A percentile compares a stretch with the other conserved stretches of the same genome.
These are phyloP conservation scores for Spatulosminthurus flaviceps DNA, from an alignment of 2,888 invertebrate species.

Conservation along the genomic window DNA sequence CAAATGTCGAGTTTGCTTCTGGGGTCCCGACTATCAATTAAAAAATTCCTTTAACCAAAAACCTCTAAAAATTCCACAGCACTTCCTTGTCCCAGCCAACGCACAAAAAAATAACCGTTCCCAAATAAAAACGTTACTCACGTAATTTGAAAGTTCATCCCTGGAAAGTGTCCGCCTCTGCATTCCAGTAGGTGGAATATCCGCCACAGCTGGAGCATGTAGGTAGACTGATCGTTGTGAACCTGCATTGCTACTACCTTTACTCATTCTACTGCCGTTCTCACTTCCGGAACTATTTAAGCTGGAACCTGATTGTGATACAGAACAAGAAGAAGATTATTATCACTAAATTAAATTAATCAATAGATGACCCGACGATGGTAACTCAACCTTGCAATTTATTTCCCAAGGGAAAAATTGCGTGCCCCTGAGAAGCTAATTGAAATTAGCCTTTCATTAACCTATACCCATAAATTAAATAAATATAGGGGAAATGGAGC, in stretches of 20 bases:
- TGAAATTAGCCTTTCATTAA: neutral
- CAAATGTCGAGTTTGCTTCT: conserved; percentile 53
- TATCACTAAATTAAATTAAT: too few species aligned
- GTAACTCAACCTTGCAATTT: too few species aligned
- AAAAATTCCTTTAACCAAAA: neutral
- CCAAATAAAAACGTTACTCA: conserved; percentile 33
- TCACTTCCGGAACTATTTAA: conserved; percentile 58
- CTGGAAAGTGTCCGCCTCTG: conserved; percentile 50
- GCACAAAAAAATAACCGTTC: too few species aligned
- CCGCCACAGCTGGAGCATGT: conserved; percentile 64
- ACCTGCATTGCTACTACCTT: conserved; percentile 47
- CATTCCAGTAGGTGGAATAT: conserved; percentile 61
- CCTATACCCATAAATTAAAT: too few species aligned
- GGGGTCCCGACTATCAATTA: conserved; percentile 48
- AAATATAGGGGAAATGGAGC: too few species aligned
- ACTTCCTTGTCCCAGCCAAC: too few species aligned
- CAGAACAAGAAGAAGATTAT: too few species aligned
- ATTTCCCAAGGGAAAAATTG: neutral
- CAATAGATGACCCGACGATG: too few species aligned
- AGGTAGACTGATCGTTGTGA: conserved; percentile 63
- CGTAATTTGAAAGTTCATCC: conserved; percentile 56
- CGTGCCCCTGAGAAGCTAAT: neutral
- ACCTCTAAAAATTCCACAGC: neutral
- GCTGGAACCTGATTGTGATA: conserved; percentile 48
- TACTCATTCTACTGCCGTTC: conserved; percentile 55